Evolutionary conservation across 2,888 invertebrate genomes (phyloP).

Genomic region (Agriotes lineatus): DNA sequence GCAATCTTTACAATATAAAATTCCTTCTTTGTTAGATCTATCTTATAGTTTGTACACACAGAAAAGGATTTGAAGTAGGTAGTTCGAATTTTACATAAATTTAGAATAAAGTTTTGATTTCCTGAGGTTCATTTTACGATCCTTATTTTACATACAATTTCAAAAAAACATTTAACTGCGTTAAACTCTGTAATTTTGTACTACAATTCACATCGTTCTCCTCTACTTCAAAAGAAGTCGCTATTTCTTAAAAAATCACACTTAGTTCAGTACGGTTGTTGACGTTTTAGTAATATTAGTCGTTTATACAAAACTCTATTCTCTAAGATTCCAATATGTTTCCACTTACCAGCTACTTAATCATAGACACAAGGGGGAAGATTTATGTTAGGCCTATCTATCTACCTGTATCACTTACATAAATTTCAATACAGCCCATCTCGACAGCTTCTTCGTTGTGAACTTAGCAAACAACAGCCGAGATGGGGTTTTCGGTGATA

Average conservation of each 20-base stretch:
- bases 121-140: too few species aligned
- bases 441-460: slow-evolving; percentile 36
- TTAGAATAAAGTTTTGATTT: too few species aligned
- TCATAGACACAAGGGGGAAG: slow-evolving; percentile 13
- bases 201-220: neutral
- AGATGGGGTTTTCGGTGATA: slow-evolving; percentile 85
- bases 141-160: too few species aligned
- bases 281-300: neutral
- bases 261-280: slow-evolving; percentile 17
- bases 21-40: slow-evolving; percentile 7
- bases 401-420: slow-evolving; percentile 28
- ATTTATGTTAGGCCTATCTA: slow-evolving; percentile 16
- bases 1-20: slow-evolving; percentile 10
- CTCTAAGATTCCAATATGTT: slow-evolving; percentile 5
- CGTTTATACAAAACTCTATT: slow-evolving; percentile 19
- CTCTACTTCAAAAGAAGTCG: neutral
- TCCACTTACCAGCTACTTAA: slow-evolving; percentile 28
- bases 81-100: slow-evolving; percentile 5
- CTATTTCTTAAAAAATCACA: slow-evolving; percentile 22
- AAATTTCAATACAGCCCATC: slow-evolving; percentile 57
- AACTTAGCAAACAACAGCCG: slow-evolving; percentile 79
- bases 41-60: too few species aligned
- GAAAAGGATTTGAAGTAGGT: too few species aligned
- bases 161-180: too few species aligned
- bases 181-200: slow-evolving; percentile 8